Percentiles rank a stretch among this genome's conserved stretches.
Conservation (phyloP, 2,888 invertebrate genomes). For the Cyrtodaria siliqua region DNA sequence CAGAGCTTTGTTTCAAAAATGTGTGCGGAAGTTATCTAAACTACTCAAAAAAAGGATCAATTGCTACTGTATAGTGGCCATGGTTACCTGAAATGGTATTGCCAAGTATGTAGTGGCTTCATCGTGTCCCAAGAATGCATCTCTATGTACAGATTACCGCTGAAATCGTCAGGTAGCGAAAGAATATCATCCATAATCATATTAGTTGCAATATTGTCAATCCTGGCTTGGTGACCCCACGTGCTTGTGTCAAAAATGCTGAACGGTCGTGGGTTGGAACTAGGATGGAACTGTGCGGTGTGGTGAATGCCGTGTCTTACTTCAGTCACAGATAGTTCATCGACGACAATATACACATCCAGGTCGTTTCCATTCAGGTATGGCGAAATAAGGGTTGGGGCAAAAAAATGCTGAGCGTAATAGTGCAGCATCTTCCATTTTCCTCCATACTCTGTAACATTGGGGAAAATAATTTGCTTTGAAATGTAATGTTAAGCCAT, state of each 20-base stretch:
- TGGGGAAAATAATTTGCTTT: too few species aligned
- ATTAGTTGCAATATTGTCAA: background rate
- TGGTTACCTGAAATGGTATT: slow-evolving; percentile 69
- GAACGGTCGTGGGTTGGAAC: slow-evolving; percentile 55
- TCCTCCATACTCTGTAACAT: slow-evolving; percentile 90
- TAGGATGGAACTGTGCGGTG: slow-evolving; percentile 42
- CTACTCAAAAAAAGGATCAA: too few species aligned
- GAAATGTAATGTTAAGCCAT: too few species aligned
- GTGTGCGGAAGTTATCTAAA: too few species aligned
- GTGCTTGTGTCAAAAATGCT: slow-evolving; percentile 44
- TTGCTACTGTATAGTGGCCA: too few species aligned
- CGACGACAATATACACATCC: slow-evolving; percentile 71
- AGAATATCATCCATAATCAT: background rate
- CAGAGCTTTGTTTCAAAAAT: too few species aligned
- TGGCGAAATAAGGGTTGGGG: slow-evolving; percentile 86
- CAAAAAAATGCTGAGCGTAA: slow-evolving; percentile 94
- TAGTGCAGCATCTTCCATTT: slow-evolving; percentile 96
- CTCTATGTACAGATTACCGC: slow-evolving; percentile 60
- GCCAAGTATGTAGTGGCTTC: slow-evolving; percentile 68
- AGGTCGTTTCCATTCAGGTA: slow-evolving; percentile 70
- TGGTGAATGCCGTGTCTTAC: slow-evolving; percentile 47
- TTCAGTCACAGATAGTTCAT: slow-evolving; percentile 67
- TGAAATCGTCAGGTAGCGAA: slow-evolving; percentile 15
- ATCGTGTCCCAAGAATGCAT: slow-evolving; percentile 74
- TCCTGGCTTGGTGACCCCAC: slow-evolving; percentile 2